Evolutionary conservation across 2,888 invertebrate species (phyloP).

Genomic region (Incurvaria masculella): DNA sequence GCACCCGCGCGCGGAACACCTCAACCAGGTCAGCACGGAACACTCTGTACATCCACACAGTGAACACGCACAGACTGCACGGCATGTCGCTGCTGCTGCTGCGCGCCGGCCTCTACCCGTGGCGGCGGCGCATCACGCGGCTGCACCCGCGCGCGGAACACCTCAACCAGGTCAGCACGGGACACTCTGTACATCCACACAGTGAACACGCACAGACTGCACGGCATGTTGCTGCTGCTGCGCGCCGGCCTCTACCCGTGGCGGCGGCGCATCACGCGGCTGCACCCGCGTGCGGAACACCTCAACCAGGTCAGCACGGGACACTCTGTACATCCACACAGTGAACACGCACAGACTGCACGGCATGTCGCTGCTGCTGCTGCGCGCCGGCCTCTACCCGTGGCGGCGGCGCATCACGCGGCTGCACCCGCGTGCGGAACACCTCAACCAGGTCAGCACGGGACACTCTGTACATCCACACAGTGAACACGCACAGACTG

Average conservation of each 20-base stretch:
- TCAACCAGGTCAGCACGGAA: too few species aligned
- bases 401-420: constrained; percentile 42
- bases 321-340: too few species aligned
- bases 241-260: constrained; percentile 45
- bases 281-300: constrained; percentile 32
- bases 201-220: constrained; percentile 70
- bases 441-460: constrained; percentile 32
- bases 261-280: constrained; percentile 37
- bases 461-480: too few species aligned
- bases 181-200: too few species aligned
- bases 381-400: constrained; percentile 42
- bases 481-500: constrained; percentile 70
- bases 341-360: constrained; percentile 70
- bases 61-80: constrained; percentile 70
- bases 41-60: constrained; percentile 81
- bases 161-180: constrained; percentile 33
- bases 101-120: constrained; percentile 42
- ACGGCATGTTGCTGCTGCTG: constrained; percentile 61
- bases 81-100: constrained; percentile 62
- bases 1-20: constrained; percentile 31
- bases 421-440: constrained; percentile 31
- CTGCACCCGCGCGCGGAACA: constrained; percentile 32
- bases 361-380: constrained; percentile 63
- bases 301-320: too few species aligned
- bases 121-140: constrained; percentile 40